A percentile compares a stretch with the other conserved stretches of the same genome.
Conservation (phyloP, 2,797 vertebrate genomes). For the Tokudaia tokunoshimensis region DNA sequence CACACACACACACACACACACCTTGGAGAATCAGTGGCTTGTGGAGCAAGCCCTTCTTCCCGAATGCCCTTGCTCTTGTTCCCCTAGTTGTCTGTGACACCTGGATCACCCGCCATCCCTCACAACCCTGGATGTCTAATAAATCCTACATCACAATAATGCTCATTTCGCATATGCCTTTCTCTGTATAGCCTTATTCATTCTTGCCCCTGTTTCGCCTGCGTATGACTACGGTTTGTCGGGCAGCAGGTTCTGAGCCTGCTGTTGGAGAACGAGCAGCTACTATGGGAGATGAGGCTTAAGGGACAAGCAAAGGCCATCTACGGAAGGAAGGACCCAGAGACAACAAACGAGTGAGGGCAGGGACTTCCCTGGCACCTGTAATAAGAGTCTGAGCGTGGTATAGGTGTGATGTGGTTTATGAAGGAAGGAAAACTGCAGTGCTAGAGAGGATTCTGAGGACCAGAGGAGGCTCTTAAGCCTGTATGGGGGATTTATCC, state of each 20-base stretch:
- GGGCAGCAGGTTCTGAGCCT: background rate
- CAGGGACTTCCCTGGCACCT: background rate
- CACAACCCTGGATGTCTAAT: background rate
- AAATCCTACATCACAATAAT: background rate
- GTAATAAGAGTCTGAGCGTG: background rate
- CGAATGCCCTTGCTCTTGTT: background rate
- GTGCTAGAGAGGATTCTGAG: background rate
- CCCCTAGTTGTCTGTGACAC: rapidly evolving
- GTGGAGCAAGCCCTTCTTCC: background rate
- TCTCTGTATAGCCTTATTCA: background rate
- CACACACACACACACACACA: background rate
- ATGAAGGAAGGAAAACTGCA: background rate
- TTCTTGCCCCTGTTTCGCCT: background rate
- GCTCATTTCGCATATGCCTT: background rate
- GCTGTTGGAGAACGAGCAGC: background rate
- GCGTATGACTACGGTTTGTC: background rate
- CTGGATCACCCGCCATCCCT: background rate
- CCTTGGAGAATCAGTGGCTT: background rate
- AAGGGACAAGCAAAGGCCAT: background rate
- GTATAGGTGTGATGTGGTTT: background rate
- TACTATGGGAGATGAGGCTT: background rate
- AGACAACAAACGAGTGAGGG: background rate
- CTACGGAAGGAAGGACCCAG: background rate
- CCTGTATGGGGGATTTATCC: background rate
- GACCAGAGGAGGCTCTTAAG: background rate